Percentiles rank a stretch among this genome's conserved stretches.
Evolutionary conservation across 2,888 invertebrate genomes (phyloP).

Genomic region (Taenaris catops): DNA sequence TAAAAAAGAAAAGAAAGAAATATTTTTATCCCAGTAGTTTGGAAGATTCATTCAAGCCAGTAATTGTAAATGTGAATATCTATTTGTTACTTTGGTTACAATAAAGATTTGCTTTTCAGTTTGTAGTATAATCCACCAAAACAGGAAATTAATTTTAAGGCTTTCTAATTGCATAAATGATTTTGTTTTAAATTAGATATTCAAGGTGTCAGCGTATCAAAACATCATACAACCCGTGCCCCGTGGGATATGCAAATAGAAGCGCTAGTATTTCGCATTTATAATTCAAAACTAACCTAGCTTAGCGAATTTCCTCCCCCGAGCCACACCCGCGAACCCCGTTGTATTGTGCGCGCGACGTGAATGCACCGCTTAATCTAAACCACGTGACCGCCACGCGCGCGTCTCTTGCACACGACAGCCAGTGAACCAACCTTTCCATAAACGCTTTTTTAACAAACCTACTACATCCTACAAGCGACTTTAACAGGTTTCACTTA

Average conservation of each 20-base stretch:
- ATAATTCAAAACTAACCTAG: slow-evolving; percentile 74
- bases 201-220: slow-evolving; percentile 21
- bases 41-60: no score
- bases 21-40: no score
- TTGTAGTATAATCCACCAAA: no score
- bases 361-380: slow-evolving; percentile 72
- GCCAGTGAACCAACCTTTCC: slow-evolving; percentile 40
- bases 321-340: slow-evolving; percentile 57
- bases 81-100: no score
- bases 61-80: no score
- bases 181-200: slow-evolving; percentile 1
- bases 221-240: slow-evolving; percentile 21
- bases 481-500: slow-evolving; percentile 35
- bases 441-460: slow-evolving; percentile 34
- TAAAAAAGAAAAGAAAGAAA: no score
- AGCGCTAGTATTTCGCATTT: slow-evolving; percentile 59
- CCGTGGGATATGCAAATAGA: slow-evolving; percentile 78
- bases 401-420: slow-evolving; percentile 65
- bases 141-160: no score
- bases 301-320: slow-evolving; percentile 69
- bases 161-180: no score
- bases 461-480: slow-evolving; percentile 26
- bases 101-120: no score
- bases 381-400: slow-evolving; percentile 69
- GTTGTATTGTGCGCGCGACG: slow-evolving; percentile 65